A percentile compares a stretch with the other conserved stretches of the same genome.
phyloP scores from a whole-genome alignment of 2,113 vertebrate genomes.

The Plestiodon gilberti region DNA sequence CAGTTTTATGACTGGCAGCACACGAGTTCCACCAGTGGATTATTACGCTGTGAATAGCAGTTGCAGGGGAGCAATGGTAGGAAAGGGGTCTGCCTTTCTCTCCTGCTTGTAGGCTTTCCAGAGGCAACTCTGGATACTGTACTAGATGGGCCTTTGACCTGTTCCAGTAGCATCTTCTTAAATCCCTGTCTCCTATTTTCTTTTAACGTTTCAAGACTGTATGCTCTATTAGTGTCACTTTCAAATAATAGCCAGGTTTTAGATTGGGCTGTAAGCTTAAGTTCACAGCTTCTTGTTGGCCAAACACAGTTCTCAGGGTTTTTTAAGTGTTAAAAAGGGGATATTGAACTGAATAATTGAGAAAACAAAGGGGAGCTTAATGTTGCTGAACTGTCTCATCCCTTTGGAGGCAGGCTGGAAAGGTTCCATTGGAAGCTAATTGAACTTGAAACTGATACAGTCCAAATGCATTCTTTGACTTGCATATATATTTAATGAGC shows the following conservation, averaged over 20 bases:
- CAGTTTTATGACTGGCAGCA: too few species aligned
- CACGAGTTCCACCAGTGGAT: too few species aligned
- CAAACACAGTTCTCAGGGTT: background rate
- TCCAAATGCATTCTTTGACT: conserved; percentile 18
- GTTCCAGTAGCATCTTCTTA: too few species aligned
- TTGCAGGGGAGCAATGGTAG: too few species aligned
- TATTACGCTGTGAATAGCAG: too few species aligned
- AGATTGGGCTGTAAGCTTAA: background rate
- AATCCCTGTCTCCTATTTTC: background rate
- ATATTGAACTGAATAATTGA: background rate
- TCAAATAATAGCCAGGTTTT: background rate
- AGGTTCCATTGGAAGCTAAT: conserved; percentile 18
- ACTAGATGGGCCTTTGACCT: too few species aligned
- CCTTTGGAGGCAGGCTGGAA: conserved; percentile 26
- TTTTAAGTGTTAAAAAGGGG: background rate
- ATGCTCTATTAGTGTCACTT: background rate
- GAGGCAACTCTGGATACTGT: too few species aligned
- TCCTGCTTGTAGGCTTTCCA: too few species aligned
- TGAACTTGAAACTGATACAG: conserved; percentile 19
- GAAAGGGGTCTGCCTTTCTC: too few species aligned
- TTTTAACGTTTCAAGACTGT: background rate
- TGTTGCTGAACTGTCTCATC: background rate
- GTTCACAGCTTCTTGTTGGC: background rate
- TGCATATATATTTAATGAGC: conserved; percentile 45
- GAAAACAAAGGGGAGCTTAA: background rate